Conservation (phyloP, 2,797 vertebrate genomes). For the Oreonectes daqikongensis region DNA sequence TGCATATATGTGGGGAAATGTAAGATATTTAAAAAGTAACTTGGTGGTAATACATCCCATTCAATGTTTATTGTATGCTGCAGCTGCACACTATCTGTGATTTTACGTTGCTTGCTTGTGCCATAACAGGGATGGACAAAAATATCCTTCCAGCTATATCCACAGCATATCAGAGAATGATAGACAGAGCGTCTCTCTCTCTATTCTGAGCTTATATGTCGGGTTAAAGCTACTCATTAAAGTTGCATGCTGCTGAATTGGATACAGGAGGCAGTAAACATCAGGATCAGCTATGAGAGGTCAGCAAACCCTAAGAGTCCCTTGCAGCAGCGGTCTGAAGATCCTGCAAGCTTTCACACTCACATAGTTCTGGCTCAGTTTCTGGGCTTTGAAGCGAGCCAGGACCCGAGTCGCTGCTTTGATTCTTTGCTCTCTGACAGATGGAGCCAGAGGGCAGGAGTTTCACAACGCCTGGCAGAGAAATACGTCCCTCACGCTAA, state of each 20-base stretch:
- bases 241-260: conserved; percentile 42
- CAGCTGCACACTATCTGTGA: neutral
- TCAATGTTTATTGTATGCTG: neutral
- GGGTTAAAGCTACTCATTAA: conserved; percentile 52
- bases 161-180: conserved; percentile 38
- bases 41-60: too few species aligned
- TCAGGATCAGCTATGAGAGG: conserved; percentile 26
- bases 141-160: conserved; percentile 31
- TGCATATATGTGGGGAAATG: too few species aligned
- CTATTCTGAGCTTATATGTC: conserved; percentile 33
- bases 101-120: neutral
- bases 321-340: conserved; percentile 5
- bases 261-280: conserved; percentile 40
- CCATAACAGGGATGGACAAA: conserved; percentile 15
- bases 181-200: conserved; percentile 27
- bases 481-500: conserved; percentile 16
- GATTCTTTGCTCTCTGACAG: conserved; percentile 38
- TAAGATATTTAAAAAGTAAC: too few species aligned
- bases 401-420: conserved; percentile 24
- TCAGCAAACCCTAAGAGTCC: conserved; percentile 31
- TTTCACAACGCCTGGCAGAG: conserved; percentile 6
- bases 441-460: conserved; percentile 44
- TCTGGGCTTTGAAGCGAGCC: conserved; percentile 35
- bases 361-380: conserved; percentile 11
- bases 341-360: conserved; percentile 15